Percentiles rank a stretch among this genome's conserved stretches.
These are phyloP conservation scores for Athripsodes cinereus DNA, from an alignment of 2,888 invertebrate species.

Conservation along the genomic window DNA sequence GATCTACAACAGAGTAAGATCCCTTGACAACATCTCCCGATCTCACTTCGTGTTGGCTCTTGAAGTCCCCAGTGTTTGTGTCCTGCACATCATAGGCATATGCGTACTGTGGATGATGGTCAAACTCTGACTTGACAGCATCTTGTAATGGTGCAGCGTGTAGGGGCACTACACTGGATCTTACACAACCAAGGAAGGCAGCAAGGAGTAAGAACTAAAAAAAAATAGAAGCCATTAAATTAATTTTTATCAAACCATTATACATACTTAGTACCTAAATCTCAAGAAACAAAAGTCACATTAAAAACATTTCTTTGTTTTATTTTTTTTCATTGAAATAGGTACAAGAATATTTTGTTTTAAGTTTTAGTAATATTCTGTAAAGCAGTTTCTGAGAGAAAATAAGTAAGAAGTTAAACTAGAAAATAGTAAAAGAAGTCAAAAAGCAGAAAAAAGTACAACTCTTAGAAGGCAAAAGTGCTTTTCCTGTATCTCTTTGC, in stretches of 20 bases:
- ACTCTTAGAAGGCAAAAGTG: too few species aligned
- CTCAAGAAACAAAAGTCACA: too few species aligned
- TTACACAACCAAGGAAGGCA: constrained; percentile 19
- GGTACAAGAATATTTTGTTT: too few species aligned
- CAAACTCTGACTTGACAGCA: constrained; percentile 19
- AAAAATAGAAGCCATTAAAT: not conserved
- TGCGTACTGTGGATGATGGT: constrained; percentile 33
- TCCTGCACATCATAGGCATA: constrained; percentile 38
- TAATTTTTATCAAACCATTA: not conserved
- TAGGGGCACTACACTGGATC: constrained; percentile 20
- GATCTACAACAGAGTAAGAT: constrained; percentile 35
- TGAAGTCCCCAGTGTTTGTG: constrained; percentile 35
- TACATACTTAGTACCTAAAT: not conserved
- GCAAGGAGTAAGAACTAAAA: constrained; percentile 22
- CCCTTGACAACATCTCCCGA: constrained; percentile 36
- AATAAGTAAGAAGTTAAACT: too few species aligned
- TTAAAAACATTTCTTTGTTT: too few species aligned
- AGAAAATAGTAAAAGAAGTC: too few species aligned
- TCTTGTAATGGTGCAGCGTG: constrained; percentile 22
- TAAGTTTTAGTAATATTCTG: too few species aligned
- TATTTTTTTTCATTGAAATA: too few species aligned
- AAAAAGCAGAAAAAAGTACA: too few species aligned
- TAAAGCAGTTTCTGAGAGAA: too few species aligned
- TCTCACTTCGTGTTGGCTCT: constrained; percentile 35
- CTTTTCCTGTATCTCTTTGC: too few species aligned